A percentile compares a stretch with the other conserved stretches of the same genome.
Conservation (phyloP, 2,113 vertebrate species). For the Agelaius tricolor region DNA sequence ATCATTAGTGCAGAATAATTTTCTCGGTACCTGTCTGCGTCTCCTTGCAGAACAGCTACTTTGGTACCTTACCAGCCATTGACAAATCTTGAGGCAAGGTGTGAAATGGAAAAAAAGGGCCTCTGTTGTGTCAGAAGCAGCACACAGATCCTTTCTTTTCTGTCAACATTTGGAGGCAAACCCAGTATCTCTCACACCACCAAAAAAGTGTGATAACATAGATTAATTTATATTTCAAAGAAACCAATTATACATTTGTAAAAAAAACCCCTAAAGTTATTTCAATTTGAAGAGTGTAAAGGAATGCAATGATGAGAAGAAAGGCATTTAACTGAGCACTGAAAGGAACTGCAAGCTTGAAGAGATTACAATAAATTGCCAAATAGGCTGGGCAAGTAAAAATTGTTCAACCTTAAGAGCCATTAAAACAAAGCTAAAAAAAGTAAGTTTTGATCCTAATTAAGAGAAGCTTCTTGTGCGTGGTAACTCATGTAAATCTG, state of each 20-base stretch:
- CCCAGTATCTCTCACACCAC: rapidly evolving
- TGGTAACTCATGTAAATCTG: conserved; percentile 24
- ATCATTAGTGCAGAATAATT: not conserved
- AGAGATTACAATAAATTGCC: not conserved
- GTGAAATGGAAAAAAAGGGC: not conserved
- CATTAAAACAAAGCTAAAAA: not conserved
- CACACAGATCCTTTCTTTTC: not conserved
- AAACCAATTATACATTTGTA: not conserved
- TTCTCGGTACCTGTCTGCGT: not conserved
- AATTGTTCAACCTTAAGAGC: not conserved
- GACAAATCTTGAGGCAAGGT: not conserved
- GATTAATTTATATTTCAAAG: not conserved
- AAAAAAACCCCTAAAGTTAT: not conserved
- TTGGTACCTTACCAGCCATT: not conserved
- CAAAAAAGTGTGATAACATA: rapidly evolving
- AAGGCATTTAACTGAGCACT: not conserved
- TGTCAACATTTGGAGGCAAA: not conserved
- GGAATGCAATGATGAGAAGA: not conserved
- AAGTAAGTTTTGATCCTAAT: conserved; percentile 11
- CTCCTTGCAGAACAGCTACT: not conserved
- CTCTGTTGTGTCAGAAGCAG: not conserved
- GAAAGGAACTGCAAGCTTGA: not conserved
- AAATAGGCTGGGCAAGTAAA: not conserved
- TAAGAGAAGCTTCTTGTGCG: not conserved
- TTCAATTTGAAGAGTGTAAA: not conserved